A percentile compares a stretch with the other conserved stretches of the same genome.
phyloP scores from a whole-genome alignment of 1,140 invertebrate species.

The Drosophila baimaii region DNA sequence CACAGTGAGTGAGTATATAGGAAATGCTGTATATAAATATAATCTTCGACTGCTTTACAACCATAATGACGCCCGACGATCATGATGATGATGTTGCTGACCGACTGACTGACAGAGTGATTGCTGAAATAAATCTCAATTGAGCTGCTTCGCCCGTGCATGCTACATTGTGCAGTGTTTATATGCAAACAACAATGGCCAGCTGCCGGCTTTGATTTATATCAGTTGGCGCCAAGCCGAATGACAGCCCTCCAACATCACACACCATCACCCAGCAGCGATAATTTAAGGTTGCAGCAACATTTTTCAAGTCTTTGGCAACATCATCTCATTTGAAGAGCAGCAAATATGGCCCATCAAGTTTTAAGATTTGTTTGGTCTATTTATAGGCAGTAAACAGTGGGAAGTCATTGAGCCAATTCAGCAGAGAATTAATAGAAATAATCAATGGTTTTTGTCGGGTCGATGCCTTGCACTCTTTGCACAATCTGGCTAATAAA shows the following conservation, averaged over 20 bases:
- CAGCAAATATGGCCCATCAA: neutral
- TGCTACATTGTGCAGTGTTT: constrained; percentile 12
- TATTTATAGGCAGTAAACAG: constrained; percentile 15
- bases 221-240: constrained; percentile 57
- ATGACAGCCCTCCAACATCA: constrained; percentile 26
- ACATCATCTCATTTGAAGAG: constrained; percentile 16
- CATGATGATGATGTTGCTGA: constrained; percentile 49
- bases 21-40: constrained; percentile 57
- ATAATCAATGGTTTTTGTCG: neutral
- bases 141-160: constrained; percentile 41
- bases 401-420: neutral
- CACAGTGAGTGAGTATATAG: constrained; percentile 62
- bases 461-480: too few species aligned
- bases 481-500: neutral
- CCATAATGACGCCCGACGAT: constrained; percentile 29
- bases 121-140: constrained; percentile 78
- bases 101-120: constrained; percentile 55
- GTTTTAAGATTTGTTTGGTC: constrained; percentile 3
- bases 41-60: constrained; percentile 35
- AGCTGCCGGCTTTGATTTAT: constrained; percentile 56
- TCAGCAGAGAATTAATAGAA: neutral
- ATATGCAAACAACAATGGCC: constrained; percentile 34
- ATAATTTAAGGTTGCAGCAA: constrained; percentile 18
- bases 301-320: constrained; percentile 19
- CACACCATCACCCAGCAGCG: too few species aligned